These are phyloP conservation scores for Macrochelys suwanniensis DNA, from an alignment of 2,797 vertebrate genomes.

Conservation along the genomic window DNA sequence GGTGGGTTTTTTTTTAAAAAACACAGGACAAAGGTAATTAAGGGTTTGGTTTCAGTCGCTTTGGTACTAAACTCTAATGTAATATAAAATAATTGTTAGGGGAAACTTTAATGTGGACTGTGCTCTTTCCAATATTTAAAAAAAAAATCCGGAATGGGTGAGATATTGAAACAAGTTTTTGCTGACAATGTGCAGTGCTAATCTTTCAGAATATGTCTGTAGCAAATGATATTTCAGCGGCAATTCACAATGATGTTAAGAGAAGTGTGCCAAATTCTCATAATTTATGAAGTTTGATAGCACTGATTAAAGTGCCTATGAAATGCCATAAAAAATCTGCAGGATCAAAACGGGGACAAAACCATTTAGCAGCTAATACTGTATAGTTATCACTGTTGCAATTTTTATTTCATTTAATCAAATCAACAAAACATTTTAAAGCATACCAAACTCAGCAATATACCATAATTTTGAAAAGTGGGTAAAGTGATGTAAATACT, in stretches of 20 bases:
- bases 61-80: rapidly evolving
- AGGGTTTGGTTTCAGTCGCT: not conserved
- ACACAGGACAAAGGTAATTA: not conserved
- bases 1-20: rapidly evolving
- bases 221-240: not conserved
- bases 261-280: slow-evolving; percentile 7
- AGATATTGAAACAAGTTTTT: not conserved
- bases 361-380: not conserved
- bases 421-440: not conserved
- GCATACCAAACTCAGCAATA: not conserved
- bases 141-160: not conserved
- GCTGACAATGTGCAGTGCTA: not conserved
- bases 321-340: not conserved
- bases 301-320: not conserved
- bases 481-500: not conserved
- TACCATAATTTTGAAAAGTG: not conserved
- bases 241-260: not conserved
- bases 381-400: not conserved
- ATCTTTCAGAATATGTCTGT: slow-evolving; percentile 21
- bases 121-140: not conserved
- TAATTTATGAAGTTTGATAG: not conserved
- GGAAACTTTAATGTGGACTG: not conserved
- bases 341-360: not conserved
- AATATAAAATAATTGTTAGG: not conserved
- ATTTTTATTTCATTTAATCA: not conserved